Conservation (phyloP, 1,140 invertebrate species). For the Cydia splendana region DNA sequence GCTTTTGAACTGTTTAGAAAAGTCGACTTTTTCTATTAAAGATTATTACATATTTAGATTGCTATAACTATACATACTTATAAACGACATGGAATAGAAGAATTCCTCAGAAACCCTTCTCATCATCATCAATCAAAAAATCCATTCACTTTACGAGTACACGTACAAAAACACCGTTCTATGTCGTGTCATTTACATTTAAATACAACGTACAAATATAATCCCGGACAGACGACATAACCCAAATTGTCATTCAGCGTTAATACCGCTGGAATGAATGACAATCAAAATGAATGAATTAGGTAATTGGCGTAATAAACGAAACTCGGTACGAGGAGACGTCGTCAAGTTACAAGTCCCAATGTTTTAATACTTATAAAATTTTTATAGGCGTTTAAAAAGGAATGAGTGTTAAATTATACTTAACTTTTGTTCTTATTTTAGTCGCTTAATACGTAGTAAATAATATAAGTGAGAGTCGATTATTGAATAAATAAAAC, state of each 20-base stretch:
- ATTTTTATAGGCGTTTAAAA: background rate
- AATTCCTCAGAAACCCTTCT: background rate
- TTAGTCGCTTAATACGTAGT: background rate
- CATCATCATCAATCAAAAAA: no score
- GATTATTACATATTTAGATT: no score
- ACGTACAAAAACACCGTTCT: constrained; percentile 4
- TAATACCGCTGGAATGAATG: constrained; percentile 12
- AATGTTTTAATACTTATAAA: constrained; percentile 4
- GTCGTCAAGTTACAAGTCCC: background rate
- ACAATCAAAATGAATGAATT: constrained; percentile 22
- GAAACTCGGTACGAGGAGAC: background rate
- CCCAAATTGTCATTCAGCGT: constrained; percentile 24
- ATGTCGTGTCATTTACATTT: background rate
- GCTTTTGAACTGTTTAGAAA: no score
- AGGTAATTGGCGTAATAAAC: constrained; percentile 19
- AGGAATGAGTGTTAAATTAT: background rate
- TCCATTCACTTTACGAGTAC: background rate
- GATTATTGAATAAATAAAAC: no score
- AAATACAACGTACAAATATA: constrained; percentile 7
- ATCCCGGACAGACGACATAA: constrained; percentile 4
- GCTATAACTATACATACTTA: background rate
- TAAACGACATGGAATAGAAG: background rate
- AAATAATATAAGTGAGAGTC: no score
- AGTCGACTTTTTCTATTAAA: no score
- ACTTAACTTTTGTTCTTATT: background rate